Evolutionary conservation across 2,888 invertebrate species (phyloP), one percentile per base, ranked within the genome.

Genomic region (Macaria notata): DNA sequence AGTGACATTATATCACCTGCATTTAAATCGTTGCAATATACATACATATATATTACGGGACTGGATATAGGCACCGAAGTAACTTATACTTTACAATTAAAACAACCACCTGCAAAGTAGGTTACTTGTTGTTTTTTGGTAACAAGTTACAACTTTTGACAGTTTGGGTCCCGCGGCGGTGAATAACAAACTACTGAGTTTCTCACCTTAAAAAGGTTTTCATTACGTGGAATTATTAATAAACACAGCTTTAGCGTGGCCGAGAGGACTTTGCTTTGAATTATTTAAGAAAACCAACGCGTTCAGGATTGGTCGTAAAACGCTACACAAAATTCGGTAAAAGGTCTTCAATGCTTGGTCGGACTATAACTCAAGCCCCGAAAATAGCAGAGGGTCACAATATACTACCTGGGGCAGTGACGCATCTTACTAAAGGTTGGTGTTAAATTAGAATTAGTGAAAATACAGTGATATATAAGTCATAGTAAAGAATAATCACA

Each of bases 321-420:
- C 79, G 83, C 73, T 84, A 86, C 85, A 84, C 75, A 79, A 81
- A 88, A 85, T 88, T 88, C 84, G 76, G 87, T 84, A 88, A 88
- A 88, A 86, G 89, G 88, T 86, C 89, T 89, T 88, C 84, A 86
- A 84, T 83, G 84, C 82, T 88, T 84, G 87, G 87, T 83, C 84
- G 85, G 82, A 83, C 84, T 84, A 88, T 89, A 89, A 86, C 82
- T 89, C 88, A 88, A 82, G 82, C 78, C 77, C 83, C 85, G 83
- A 89, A 89, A 88, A 90, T 88, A 88, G 86, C 83, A 48, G 48
- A 38, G 42, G 43, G 42, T 6, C 43, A 36, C 51, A 48, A 4
- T 59, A 4, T 41, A 59, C 9, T 19, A 3, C 3, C 3, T 2
- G 4, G 5, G 31, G 7, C 59, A 59, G 59, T 8, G 9, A 31